Evolutionary conservation across 1,140 invertebrate species (phyloP), one percentile per base, ranked within the genome.

Genomic region (Melanaphis sacchari): DNA sequence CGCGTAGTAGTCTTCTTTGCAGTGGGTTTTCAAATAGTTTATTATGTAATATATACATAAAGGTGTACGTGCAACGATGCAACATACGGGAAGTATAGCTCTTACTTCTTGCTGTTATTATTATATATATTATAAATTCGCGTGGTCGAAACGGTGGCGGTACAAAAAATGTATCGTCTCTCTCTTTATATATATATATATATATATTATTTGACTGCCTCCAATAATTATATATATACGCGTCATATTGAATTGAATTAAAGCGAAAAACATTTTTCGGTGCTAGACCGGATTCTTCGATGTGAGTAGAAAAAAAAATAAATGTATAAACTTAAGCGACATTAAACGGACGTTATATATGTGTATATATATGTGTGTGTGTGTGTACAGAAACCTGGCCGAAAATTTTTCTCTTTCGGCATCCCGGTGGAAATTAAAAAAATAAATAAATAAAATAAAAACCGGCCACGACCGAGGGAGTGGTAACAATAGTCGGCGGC

Each of bases 401-500:
- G 88, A 59, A 90, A 90, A 90, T 59, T n/a, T 43, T 90, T 90
- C 49, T 90, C 38, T 59, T 89, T 89, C 87, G 87, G 87, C 46
- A 89, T 59, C 36, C 52, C 38, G 88, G 88, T 26, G 88, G 52
- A 90, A 59, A 89, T 89, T 49, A 90, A 90, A 90, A 43, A 90
- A 24, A 54, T 85, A 85, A 26, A 31, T 43, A 85, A 89, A 90
- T 40, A 40, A 59, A 43, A 90, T 46, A 90, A 59, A 90, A 90
- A 90, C 88, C 49, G 88, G 88, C 88, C 88, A 38, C 87, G 46
- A 89, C 49, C 87, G 26, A 89, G 46, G n/a, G 46, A 24, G 52
- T 54, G 36, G 46, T 90, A 90, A 90, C 88, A 90, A 90, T 90
- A 59, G 88, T 90, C 52, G 88, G 36, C 88, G 88, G 88, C 88